Base-by-base conservation (phyloP, 2,113 vertebrate genomes). In the Heterotis niloticus region DNA sequence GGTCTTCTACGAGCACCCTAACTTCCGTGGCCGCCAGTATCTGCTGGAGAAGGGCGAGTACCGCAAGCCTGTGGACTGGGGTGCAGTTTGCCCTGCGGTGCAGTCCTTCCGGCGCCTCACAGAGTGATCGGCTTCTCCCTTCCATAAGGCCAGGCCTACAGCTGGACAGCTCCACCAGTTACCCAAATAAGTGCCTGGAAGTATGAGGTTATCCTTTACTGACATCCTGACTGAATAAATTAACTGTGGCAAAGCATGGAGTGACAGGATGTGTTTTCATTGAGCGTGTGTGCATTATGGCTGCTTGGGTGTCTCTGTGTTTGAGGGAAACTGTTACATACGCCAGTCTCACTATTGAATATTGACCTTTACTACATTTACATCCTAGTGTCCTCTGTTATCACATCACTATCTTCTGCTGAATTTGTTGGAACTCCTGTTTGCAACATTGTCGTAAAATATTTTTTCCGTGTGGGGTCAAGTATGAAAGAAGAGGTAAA, bases 1-100 rank as follows among this genome's bases (percentile, higher is more conserved):
- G 96, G 90, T 98, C 79, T 95, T 98, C 91, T 98, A 96, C 0
- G 96, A 99, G 87, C 93, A 96, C 0, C 93, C 95, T 83, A 96
- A 95, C 90, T 98, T 94, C 90, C 92, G 89, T 0, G 96, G 96
- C 26, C 88, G 93, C 78, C 97, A 98, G 90, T 97, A 96, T 88
- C 90, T 96, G 85, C 91, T 98, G 89, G 93, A 95, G 86, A 95
- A 96, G 85, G 96, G 95, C 3, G 95, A 96, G 13, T 98, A 97
- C 89, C 92, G 90, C 81, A 97, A 96, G 80, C 94, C 94, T 0
- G 88, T 89, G 0, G 95, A 98, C 34, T 99, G 97, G 96, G 96
- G 95, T 0, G 95, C 95, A 0, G 84, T 84, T 4, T 92, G 91
- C 57, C 90, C 95, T 0, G 82, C 89, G 0, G 91, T 98, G 76